A percentile compares a stretch with the other conserved stretches of the same genome.
Evolutionary conservation across 1,140 invertebrate species (phyloP).

Genomic region (Mycetomoellerius zeteki): DNA sequence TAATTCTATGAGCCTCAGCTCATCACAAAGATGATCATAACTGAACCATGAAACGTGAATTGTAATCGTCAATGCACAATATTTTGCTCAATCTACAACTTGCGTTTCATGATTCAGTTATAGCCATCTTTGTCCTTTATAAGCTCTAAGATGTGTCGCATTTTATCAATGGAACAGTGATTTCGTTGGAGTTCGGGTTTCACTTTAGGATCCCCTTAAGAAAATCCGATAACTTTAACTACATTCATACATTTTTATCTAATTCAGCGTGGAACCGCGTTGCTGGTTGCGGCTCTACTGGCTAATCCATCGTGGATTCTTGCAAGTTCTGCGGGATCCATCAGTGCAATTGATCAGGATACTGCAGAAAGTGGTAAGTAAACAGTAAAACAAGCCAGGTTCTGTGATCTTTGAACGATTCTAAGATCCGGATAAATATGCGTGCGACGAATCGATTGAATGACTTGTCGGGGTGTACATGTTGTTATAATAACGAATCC

Average conservation of each 20-base stretch:
- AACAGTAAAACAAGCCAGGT: slow-evolving; percentile 71
- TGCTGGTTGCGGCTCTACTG: slow-evolving; percentile 90
- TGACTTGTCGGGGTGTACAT: background rate
- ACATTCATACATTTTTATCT: slow-evolving; percentile 1
- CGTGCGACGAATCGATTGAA: background rate
- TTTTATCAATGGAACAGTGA: too few relatives aligned
- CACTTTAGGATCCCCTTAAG: background rate
- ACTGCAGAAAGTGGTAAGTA: slow-evolving; percentile 92
- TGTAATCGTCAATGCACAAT: too few relatives aligned
- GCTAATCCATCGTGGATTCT: slow-evolving; percentile 90
- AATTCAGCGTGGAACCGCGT: slow-evolving; percentile 82
- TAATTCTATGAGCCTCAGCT: too few relatives aligned
- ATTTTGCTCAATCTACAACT: too few relatives aligned
- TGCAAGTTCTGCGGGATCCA: slow-evolving; percentile 91
- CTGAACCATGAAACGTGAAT: too few relatives aligned
- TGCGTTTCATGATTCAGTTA: too few relatives aligned
- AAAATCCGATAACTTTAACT: background rate
- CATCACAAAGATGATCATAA: too few relatives aligned
- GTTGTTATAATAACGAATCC: background rate
- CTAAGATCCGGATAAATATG: background rate
- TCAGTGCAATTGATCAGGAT: slow-evolving; percentile 90
- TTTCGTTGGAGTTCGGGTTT: too few relatives aligned
- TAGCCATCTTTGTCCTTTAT: too few relatives aligned
- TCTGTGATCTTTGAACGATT: background rate
- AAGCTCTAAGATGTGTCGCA: too few relatives aligned